phyloP scores from a whole-genome alignment of 2,113 vertebrate species.

The Syngnathus typhle region DNA sequence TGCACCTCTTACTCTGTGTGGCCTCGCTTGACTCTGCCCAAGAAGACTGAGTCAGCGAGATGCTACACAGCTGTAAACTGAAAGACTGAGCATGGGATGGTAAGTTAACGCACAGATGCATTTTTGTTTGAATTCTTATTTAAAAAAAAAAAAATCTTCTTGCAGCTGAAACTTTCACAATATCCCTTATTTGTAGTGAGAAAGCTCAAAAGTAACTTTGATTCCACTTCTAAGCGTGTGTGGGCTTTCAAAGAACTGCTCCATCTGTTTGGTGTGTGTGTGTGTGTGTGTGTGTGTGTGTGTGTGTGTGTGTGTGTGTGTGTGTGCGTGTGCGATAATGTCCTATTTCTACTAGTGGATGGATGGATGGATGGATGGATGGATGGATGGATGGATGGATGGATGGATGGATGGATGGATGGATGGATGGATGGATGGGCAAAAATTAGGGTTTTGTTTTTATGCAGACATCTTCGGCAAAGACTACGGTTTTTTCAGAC shows the following conservation, averaged over 20 bases:
- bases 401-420: too few species aligned
- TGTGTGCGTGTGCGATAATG: too few species aligned
- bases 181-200: background rate
- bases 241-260: slow-evolving; percentile 26
- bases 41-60: slow-evolving; percentile 47
- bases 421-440: too few species aligned
- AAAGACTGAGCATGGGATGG: background rate
- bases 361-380: too few species aligned
- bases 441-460: too few species aligned
- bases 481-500: too few species aligned
- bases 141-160: background rate
- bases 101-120: background rate
- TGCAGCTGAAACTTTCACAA: background rate
- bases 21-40: slow-evolving; percentile 44
- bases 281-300: background rate
- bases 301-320: too few species aligned
- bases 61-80: slow-evolving; percentile 23
- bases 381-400: too few species aligned
- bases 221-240: slow-evolving; percentile 23
- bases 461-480: too few species aligned
- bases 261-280: background rate
- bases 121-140: background rate
- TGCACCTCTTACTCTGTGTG: slow-evolving; percentile 39
- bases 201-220: slow-evolving; percentile 21
- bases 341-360: too few species aligned